Percentiles rank a stretch among this genome's conserved stretches.
Conservation (phyloP, 2,888 invertebrate genomes). For the Pollenia labialis region DNA sequence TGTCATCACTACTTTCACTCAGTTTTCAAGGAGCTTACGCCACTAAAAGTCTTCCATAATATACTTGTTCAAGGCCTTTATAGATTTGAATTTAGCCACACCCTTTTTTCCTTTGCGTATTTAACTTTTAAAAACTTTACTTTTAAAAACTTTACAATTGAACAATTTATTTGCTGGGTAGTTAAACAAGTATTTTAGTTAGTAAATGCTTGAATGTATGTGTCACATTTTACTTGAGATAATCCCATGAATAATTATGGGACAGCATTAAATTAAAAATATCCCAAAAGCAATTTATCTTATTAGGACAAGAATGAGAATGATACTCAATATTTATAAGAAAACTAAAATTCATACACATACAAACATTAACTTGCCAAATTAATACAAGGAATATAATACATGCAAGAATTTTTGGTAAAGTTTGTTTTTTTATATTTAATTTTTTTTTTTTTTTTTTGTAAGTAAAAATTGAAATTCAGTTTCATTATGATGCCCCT, state of each 20-base stretch:
- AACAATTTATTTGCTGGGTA: too few species aligned
- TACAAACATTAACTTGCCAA: not conserved
- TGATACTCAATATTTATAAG: conserved; percentile 21
- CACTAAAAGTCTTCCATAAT: too few species aligned
- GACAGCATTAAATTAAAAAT: conserved; percentile 78
- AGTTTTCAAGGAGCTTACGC: too few species aligned
- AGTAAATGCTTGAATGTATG: not conserved
- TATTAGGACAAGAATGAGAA: conserved; percentile 75
- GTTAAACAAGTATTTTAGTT: not conserved
- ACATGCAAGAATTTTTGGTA: not conserved
- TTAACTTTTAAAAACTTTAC: too few species aligned
- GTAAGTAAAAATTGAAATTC: not conserved
- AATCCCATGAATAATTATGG: conserved; percentile 70
- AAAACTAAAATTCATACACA: not conserved
- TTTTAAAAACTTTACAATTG: too few species aligned
- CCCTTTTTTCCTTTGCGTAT: too few species aligned
- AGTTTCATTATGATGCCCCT: too few species aligned
- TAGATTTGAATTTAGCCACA: too few species aligned
- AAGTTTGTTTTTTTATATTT: not conserved
- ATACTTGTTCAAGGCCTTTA: too few species aligned
- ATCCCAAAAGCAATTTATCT: conserved; percentile 80
- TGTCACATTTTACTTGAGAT: conserved; percentile 38
- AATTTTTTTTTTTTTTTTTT: not conserved
- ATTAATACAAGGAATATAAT: not conserved
- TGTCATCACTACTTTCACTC: too few species aligned